Conservation (phyloP, 2,113 vertebrate species). For the Pygoscelis adeliae region DNA sequence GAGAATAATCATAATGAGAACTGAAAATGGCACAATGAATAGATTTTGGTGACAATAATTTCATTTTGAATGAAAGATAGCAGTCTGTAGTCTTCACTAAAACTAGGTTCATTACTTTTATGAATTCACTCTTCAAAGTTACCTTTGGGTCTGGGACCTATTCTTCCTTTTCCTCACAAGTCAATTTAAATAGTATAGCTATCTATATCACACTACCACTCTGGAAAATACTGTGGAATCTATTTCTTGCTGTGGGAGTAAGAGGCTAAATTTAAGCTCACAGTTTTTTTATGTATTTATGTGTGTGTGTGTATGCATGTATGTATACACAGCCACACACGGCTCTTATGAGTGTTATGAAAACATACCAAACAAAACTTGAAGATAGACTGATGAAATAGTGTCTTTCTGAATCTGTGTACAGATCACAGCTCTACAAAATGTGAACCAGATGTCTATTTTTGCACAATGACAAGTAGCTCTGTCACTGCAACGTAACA, state of each 20-base stretch:
- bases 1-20: slow-evolving; percentile 59
- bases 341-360: neutral
- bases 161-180: slow-evolving; percentile 23
- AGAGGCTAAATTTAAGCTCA: neutral
- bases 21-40: slow-evolving; percentile 57
- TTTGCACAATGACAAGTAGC: neutral
- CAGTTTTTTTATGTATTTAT: neutral
- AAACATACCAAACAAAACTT: neutral
- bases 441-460: neutral
- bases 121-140: slow-evolving; percentile 40
- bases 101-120: slow-evolving; percentile 59
- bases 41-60: slow-evolving; percentile 59
- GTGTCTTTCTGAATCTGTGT: neutral
- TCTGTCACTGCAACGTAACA: rapidly evolving
- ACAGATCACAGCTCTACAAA: neutral
- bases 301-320: no score
- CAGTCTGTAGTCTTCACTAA: slow-evolving; percentile 35
- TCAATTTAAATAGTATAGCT: slow-evolving; percentile 32
- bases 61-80: slow-evolving; percentile 47
- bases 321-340: neutral
- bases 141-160: neutral
- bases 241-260: neutral
- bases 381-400: neutral
- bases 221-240: neutral
- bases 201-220: neutral